phyloP scores from a whole-genome alignment of 2,888 invertebrate species.

The Junonia oenone region DNA sequence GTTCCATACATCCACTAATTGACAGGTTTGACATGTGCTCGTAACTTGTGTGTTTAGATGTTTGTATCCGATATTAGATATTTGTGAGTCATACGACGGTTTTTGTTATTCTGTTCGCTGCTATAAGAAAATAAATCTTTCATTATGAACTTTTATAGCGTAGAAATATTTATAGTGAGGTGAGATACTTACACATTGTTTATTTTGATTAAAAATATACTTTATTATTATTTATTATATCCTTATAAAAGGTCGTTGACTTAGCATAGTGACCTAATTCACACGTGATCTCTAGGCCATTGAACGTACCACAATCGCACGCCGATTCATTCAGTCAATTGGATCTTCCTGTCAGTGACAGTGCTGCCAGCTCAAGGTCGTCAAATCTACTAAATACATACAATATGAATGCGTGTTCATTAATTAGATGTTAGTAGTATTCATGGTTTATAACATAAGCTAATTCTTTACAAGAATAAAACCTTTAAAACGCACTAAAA shows the following conservation, averaged over 20 bases:
- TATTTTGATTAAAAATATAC: not conserved
- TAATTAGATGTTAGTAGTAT: no score
- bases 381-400: constrained; percentile 9
- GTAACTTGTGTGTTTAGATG: constrained; percentile 30
- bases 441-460: no score
- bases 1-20: constrained; percentile 62
- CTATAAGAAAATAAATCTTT: not conserved
- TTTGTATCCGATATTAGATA: constrained; percentile 7
- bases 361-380: constrained; percentile 55
- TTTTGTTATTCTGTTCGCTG: not conserved
- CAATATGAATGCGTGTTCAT: no score
- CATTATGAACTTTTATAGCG: not conserved
- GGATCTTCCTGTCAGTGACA: constrained; percentile 59
- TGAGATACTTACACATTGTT: not conserved
- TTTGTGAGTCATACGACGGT: not conserved
- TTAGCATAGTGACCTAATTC: constrained; percentile 63
- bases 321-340: constrained; percentile 61
- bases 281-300: constrained; percentile 58
- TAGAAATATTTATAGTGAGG: not conserved
- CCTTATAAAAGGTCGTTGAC: constrained; percentile 45
- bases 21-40: constrained; percentile 54
- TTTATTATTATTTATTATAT: not conserved
- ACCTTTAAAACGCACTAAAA: no score
- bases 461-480: no score
- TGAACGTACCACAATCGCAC: constrained; percentile 54